phyloP scores from a whole-genome alignment of 2,797 vertebrate genomes.

The Streptopelia turtur region DNA sequence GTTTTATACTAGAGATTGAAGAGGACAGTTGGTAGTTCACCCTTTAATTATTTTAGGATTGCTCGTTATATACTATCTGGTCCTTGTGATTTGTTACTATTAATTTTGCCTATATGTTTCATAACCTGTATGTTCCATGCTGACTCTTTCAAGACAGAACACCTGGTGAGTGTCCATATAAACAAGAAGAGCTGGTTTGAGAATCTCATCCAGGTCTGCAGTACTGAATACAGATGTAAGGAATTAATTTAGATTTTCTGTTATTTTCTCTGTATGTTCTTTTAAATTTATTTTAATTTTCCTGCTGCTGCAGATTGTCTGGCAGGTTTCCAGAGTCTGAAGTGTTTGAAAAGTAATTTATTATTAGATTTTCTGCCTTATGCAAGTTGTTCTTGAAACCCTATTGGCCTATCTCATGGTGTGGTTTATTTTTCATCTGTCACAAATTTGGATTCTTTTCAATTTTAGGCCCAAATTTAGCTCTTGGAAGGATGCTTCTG shows the following conservation, averaged over 20 bases:
- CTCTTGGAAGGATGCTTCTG: conserved; percentile 9
- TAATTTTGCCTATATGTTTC: not conserved
- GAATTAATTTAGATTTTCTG: not conserved
- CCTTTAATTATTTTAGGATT: not conserved
- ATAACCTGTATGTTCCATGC: not conserved
- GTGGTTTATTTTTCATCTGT: conserved; percentile 28
- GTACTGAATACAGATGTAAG: not conserved
- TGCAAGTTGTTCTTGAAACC: conserved; percentile 23
- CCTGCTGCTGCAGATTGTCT: not conserved
- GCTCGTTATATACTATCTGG: not conserved
- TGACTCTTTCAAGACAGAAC: not conserved
- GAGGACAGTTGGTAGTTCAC: not conserved
- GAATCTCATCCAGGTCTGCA: not conserved
- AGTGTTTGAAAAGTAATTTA: conserved; percentile 25
- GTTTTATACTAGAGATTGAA: not conserved
- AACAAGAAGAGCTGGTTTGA: not conserved
- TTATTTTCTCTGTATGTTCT: not conserved
- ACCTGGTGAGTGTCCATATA: not conserved
- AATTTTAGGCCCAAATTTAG: not conserved
- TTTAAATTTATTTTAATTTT: conserved; percentile 12
- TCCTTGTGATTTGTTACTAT: not conserved
- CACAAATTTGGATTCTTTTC: conserved; percentile 30
- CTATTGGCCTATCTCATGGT: not conserved
- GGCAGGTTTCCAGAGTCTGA: not conserved
- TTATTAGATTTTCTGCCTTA: conserved; percentile 41